A percentile compares a stretch with the other conserved stretches of the same genome.
Conservation (phyloP, 92 coral and sea anemone genomes). For the Umimayanthus kanabou region DNA sequence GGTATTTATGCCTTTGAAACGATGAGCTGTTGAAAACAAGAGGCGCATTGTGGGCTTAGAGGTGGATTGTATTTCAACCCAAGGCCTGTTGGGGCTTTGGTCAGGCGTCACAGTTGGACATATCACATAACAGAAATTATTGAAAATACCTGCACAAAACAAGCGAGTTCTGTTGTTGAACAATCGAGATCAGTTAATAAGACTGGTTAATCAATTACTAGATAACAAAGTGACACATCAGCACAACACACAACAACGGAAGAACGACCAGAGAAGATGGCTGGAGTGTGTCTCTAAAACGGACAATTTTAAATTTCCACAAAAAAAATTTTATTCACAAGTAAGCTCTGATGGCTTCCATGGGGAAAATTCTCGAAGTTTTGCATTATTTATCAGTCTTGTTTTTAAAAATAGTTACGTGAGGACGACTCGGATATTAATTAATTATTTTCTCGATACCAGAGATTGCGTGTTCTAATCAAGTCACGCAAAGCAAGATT, state of each 20-base stretch:
- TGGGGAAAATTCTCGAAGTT: background rate
- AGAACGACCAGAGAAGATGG: background rate
- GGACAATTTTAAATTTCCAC: background rate
- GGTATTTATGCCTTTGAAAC: conserved; percentile 22
- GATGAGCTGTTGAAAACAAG: conserved; percentile 23
- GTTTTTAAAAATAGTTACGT: too few relatives aligned
- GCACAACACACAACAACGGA: background rate
- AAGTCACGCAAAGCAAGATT: background rate
- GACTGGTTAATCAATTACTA: conserved; percentile 25
- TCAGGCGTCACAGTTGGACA: conserved; percentile 1
- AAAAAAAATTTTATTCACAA: too few relatives aligned
- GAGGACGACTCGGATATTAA: too few relatives aligned
- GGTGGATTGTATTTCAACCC: conserved; percentile 26
- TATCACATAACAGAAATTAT: conserved; percentile 21
- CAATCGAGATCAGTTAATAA: conserved; percentile 29
- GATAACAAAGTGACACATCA: conserved; percentile 4
- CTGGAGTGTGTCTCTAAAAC: background rate
- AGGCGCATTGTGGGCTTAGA: conserved; percentile 35
- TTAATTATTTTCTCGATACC: too few relatives aligned
- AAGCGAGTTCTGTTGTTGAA: conserved; percentile 39
- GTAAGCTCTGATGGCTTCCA: background rate
- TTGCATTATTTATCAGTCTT: background rate
- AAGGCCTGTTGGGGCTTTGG: conserved; percentile 29
- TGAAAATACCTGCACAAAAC: conserved; percentile 21
- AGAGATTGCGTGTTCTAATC: background rate